Base-by-base conservation (phyloP, 1,140 invertebrate species). In the Hyphantria cunea region DNA sequence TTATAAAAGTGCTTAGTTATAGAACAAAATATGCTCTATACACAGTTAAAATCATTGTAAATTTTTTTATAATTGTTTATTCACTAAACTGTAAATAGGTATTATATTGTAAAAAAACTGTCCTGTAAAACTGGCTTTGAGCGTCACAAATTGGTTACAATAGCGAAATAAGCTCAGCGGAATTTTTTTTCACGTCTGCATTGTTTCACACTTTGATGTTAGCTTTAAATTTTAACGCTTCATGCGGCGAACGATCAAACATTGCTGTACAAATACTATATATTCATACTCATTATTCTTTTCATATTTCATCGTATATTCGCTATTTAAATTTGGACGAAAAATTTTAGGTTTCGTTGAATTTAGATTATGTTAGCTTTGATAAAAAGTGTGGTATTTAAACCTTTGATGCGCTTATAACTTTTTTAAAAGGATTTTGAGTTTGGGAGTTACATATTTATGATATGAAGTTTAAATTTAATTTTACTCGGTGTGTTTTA, bases 181-280 rank as follows among this genome's bases (percentile, higher is more conserved):
- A 79, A 80, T n/a, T n/a, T 78, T 81, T 86, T 85, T 85, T 85
- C 84, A 84, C 84, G 85, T 82, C 76, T 70, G 72, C 80, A 66
- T 65, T 72, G 78, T 72, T 85, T 83, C 78, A 72, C 72, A 77
- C 72, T 75, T 78, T 63, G 59, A 69, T 80, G 82, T 81, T 81
- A 72, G 80, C 74, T 81, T 84, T 76, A 76, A 78, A 77, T 79
- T 84, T 80, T 73, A 70, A 70, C 64, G 74, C 50, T 59, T 44
- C 15, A 59, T 65, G 64, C 66, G 54, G 42, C 17, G 52, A 52
- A 34, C 53, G 66, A 59, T 74, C 68, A 71, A 68, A 70, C 55
- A 66, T 42, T 32, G 66, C 15, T 47, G 11, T 34, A 14, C 45
- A 58, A 49, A 49, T 45, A 58, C 45, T 11, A 32, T 39, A 58